Evolutionary conservation across 2,888 invertebrate genomes (phyloP).

Genomic region (Gari tellinella): DNA sequence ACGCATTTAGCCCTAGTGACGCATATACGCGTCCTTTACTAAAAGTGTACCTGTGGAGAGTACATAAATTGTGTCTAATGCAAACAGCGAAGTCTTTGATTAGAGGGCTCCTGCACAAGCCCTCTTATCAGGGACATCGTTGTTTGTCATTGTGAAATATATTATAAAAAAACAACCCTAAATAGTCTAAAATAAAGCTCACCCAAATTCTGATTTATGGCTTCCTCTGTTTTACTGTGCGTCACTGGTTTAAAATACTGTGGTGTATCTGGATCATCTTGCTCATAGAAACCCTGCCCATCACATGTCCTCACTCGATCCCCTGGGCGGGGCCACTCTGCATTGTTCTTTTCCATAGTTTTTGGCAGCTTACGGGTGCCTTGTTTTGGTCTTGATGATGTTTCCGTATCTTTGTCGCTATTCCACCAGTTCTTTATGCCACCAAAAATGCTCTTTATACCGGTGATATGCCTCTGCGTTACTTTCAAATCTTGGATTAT

Average conservation of each 20-base stretch:
- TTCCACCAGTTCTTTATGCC: conserved; percentile 97
- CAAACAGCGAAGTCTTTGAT: too few species aligned
- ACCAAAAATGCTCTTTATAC: conserved; percentile 98
- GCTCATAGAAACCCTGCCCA: conserved; percentile 70
- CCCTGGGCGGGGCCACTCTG: conserved; percentile 58
- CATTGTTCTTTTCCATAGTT: conserved; percentile 56
- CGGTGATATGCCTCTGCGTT: conserved; percentile 97
- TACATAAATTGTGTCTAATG: too few species aligned
- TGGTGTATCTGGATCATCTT: conserved; percentile 68
- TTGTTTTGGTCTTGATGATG: conserved; percentile 21
- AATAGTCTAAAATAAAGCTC: too few species aligned
- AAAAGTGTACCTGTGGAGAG: too few species aligned
- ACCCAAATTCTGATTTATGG: conserved; percentile 81
- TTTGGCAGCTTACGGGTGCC: conserved; percentile 57
- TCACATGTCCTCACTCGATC: conserved; percentile 57
- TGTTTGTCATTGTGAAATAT: too few species aligned
- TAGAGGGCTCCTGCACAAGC: too few species aligned
- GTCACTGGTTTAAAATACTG: conserved; percentile 66
- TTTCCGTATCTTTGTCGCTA: conserved; percentile 64
- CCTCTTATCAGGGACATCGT: too few species aligned
- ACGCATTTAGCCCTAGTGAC: too few species aligned
- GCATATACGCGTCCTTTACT: too few species aligned
- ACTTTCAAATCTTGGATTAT: conserved; percentile 94
- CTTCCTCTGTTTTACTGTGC: conserved; percentile 72
- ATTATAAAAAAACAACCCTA: too few species aligned